Percentiles rank a stretch among this genome's conserved stretches.
These are phyloP conservation scores for Valencia hispanica DNA, from an alignment of 2,797 vertebrate species.

Conservation along the genomic window DNA sequence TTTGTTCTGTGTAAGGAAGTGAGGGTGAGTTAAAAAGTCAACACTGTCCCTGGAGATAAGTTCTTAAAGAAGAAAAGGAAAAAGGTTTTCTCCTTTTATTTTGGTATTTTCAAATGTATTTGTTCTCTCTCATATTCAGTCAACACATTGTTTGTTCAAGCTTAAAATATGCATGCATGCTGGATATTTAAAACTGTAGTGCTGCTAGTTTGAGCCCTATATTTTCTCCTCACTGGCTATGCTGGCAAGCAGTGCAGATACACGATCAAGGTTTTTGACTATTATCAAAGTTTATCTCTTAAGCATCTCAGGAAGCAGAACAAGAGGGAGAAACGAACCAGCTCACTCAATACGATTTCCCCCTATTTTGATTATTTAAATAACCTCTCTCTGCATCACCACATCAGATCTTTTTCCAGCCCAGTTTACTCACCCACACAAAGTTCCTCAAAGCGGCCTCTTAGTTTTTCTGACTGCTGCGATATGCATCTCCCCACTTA, in stretches of 20 bases:
- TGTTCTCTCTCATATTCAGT: not conserved
- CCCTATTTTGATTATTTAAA: constrained; percentile 49
- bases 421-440: constrained; percentile 8
- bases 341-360: constrained; percentile 36
- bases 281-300: constrained; percentile 32
- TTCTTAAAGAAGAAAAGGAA: too few species aligned
- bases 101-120: not conserved
- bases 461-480: not conserved
- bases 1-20: constrained; percentile 69
- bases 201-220: not conserved
- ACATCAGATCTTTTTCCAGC: constrained; percentile 24
- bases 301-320: constrained; percentile 39
- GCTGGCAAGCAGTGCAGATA: not conserved
- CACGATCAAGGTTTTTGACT: constrained; percentile 7
- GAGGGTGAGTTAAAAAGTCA: constrained; percentile 69
- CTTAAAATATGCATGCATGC: not conserved
- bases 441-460: constrained; percentile 9
- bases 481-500: constrained; percentile 28
- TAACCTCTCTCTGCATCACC: constrained; percentile 30
- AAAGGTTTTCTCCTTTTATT: constrained; percentile 32
- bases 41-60: constrained; percentile 52
- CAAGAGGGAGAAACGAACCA: constrained; percentile 28
- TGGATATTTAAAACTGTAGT: not conserved
- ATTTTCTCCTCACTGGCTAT: not conserved
- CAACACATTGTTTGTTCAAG: not conserved